Evolutionary conservation across 2,113 vertebrate species (phyloP), one percentile per base, ranked within the genome.

Genomic region (Pteropus alecto): DNA sequence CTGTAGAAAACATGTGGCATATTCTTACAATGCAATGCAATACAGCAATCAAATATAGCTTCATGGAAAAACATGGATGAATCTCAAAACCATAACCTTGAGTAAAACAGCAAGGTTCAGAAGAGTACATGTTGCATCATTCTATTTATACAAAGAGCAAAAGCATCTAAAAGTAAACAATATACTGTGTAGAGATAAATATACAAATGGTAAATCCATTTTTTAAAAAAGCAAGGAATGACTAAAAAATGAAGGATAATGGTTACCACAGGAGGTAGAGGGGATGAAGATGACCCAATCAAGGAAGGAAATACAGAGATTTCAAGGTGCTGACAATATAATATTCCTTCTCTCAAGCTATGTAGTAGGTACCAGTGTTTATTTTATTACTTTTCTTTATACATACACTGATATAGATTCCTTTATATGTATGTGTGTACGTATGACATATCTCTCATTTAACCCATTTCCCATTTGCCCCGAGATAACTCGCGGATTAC

Each of bases 1-100:
- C 6, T 38, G 24, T 6, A 82, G 54, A 65, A 81, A 77, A 94
- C 61, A 61, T 67, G 11, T 54, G 41, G 30, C 51, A 35, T 71
- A 92, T 58, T 43, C 35, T 76, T 85, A 89, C 38, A 91, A 70
- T 41, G 30, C 16, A 89, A 73, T 38, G 30, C 24, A 54, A 33
- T 6, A 82, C 2, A 48, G 67, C 21, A 58, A 15, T 68, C 93
- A 90, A 48, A 74, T 35, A 79, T 0, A 68, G 26, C 58, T 81
- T 90, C 85, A 84, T 70, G 84, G 96, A 87, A 93, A 90, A 68
- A 79, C 60, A 63, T 11, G 22, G 38, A 61, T 93, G 68, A 67
- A 51, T 74, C 60, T 94, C 43, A 90, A 70, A 96, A 90, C 54
- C 46, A 77, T 33, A 86, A 77, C 63, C 51, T 77, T 91, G 35